phyloP scores from a whole-genome alignment of 2,888 invertebrate genomes.

The Leptopilina myrica region DNA sequence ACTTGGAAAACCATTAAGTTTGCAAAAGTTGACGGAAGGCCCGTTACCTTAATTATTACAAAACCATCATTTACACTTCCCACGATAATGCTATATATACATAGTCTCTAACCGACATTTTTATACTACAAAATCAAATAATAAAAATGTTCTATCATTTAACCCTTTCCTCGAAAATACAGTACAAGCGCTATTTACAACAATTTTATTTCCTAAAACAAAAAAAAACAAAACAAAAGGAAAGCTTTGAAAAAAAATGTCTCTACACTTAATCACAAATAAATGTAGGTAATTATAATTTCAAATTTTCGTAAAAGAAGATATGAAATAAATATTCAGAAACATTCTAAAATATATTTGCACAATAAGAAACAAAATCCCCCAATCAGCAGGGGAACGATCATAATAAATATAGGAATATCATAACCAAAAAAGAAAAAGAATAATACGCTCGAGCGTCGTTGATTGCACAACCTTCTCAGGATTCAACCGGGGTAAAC shows the following conservation, averaged over 20 bases:
- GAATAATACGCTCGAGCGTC: background rate
- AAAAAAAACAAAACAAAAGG: too few relatives aligned
- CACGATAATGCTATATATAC: background rate
- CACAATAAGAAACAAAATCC: slow-evolving; percentile 3
- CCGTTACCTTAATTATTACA: slow-evolving; percentile 36
- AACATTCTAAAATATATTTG: slow-evolving; percentile 7
- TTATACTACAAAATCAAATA: slow-evolving; percentile 12
- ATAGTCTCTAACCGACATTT: slow-evolving; percentile 4
- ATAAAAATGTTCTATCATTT: background rate
- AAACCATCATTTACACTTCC: slow-evolving; percentile 31
- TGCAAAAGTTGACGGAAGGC: slow-evolving; percentile 18
- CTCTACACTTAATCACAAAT: background rate
- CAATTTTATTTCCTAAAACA: background rate
- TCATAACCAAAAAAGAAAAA: slow-evolving; percentile 26
- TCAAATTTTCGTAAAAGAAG: slow-evolving; percentile 11
- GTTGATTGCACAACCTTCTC: slow-evolving; percentile 39
- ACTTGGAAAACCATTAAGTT: slow-evolving; percentile 29
- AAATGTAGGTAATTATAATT: background rate
- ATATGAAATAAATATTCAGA: background rate
- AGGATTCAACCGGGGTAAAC: slow-evolving; percentile 9
- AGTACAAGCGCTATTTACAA: background rate
- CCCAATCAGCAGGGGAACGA: slow-evolving; percentile 17
- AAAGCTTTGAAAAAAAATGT: too few relatives aligned
- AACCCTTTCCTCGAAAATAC: background rate
- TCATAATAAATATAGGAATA: slow-evolving; percentile 34